Evolutionary conservation across 2,113 vertebrate genomes (phyloP).

Genomic region (Lophotis ruficrista): DNA sequence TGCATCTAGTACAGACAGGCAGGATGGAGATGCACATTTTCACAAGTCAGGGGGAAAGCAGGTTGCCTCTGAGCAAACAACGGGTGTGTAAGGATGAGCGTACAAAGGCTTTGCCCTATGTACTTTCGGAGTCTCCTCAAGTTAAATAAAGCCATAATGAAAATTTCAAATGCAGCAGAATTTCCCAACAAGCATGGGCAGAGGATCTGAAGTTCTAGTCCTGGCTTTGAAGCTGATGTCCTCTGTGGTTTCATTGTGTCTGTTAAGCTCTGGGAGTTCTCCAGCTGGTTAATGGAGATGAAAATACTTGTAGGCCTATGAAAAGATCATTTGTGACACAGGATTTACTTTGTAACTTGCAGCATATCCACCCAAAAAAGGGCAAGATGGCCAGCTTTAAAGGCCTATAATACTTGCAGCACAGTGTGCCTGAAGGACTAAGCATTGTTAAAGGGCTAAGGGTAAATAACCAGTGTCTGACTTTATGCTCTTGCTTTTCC

Average conservation of each 20-base stretch:
- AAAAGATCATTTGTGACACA: background rate
- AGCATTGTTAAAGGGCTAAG: background rate
- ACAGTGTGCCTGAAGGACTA: background rate
- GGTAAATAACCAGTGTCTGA: background rate
- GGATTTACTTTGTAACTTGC: background rate
- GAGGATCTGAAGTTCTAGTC: background rate
- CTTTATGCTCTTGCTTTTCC: constrained; percentile 4
- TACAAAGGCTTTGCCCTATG: background rate
- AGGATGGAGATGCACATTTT: background rate
- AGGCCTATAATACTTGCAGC: background rate
- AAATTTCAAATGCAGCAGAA: background rate
- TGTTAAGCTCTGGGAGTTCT: background rate
- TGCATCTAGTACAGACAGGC: background rate
- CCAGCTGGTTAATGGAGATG: background rate
- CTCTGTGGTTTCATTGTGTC: background rate
- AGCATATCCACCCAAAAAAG: background rate
- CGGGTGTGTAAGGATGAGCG: background rate
- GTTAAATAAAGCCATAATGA: background rate
- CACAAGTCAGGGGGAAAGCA: background rate
- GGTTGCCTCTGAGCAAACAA: background rate
- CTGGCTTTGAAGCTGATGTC: background rate
- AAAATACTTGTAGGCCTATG: background rate
- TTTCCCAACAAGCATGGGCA: background rate
- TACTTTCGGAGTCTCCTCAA: background rate
- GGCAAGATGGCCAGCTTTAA: background rate